Evolutionary conservation across 1,140 invertebrate species (phyloP).

Genomic region (Babylonia areolata): DNA sequence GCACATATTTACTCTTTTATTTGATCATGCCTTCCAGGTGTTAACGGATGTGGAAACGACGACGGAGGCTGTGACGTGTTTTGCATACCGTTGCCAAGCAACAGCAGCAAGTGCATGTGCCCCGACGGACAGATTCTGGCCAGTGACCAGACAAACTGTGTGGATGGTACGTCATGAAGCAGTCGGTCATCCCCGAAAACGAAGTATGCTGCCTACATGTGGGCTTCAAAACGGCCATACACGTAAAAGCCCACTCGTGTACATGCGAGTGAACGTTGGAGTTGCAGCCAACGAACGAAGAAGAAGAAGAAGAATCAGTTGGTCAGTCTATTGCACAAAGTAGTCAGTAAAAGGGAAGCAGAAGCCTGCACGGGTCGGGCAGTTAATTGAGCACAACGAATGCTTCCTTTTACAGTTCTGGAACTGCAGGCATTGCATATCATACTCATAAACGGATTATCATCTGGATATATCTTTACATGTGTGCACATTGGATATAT

Average conservation of each 20-base stretch:
- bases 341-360: neutral
- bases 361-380: neutral
- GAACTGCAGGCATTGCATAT: no score
- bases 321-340: neutral
- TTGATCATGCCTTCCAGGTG: neutral
- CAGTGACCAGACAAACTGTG: neutral
- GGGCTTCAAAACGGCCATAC: neutral
- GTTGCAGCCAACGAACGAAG: no score
- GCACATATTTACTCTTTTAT: no score
- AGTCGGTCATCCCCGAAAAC: neutral
- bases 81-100: neutral
- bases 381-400: no score
- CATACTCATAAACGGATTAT: no score
- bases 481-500: no score
- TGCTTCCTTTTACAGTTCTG: no score
- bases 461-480: no score
- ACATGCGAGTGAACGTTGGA: no score
- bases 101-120: neutral
- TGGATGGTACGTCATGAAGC: neutral
- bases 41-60: slow-evolving; percentile 1
- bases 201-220: neutral
- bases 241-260: no score
- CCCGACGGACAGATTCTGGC: neutral
- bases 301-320: neutral
- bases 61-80: neutral